Evolutionary conservation across 2,113 vertebrate genomes (phyloP).

Genomic region (Scomber japonicus): DNA sequence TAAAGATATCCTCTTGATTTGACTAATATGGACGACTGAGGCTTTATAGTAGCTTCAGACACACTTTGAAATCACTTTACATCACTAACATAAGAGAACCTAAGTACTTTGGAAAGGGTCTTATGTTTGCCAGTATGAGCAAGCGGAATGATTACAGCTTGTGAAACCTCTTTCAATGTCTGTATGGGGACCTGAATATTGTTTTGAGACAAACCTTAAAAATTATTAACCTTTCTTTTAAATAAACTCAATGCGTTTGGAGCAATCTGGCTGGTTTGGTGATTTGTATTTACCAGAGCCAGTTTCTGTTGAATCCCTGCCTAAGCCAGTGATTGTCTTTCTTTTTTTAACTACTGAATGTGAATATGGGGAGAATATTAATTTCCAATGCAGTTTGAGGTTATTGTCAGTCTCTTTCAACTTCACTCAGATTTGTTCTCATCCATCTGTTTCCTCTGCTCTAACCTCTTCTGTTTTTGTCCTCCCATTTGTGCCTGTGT

Average conservation of each 20-base stretch:
- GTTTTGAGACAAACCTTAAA: too few species aligned
- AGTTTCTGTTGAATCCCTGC: conserved; percentile 31
- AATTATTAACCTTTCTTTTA: background rate
- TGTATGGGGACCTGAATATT: too few species aligned
- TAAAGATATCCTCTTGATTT: too few species aligned
- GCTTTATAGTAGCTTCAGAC: too few species aligned
- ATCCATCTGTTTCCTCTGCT: conserved; percentile 17
- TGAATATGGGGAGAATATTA: conserved; percentile 23
- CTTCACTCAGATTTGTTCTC: conserved; percentile 14
- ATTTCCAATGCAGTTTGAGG: conserved; percentile 18
- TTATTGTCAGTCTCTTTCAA: conserved; percentile 25
- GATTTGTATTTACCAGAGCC: conserved; percentile 22
- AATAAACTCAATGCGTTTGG: background rate
- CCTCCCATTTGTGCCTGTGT: too few species aligned
- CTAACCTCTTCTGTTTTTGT: conserved; percentile 1
- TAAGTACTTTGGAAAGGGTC: too few species aligned
- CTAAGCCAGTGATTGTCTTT: conserved; percentile 26
- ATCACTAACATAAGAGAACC: too few species aligned
- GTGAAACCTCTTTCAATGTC: too few species aligned
- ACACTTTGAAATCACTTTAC: too few species aligned
- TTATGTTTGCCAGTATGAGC: too few species aligned
- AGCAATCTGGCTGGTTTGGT: conserved; percentile 32
- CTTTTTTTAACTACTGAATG: conserved; percentile 1
- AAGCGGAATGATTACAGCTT: too few species aligned
- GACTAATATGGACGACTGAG: too few species aligned